Base-by-base conservation (phyloP, 2,113 vertebrate species). In the Rhinoderma darwinii region DNA sequence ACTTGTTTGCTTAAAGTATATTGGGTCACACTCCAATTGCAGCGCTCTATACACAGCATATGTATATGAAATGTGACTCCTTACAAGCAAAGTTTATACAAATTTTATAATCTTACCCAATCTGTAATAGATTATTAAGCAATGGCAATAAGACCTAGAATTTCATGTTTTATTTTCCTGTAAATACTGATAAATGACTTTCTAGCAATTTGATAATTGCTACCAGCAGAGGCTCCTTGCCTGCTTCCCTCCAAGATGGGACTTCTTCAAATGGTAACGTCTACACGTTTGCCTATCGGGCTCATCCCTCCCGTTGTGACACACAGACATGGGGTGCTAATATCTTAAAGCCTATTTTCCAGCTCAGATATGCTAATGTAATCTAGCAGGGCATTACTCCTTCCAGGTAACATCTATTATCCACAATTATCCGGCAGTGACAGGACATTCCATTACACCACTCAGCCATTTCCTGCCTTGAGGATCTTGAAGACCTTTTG, bases 201-300 rank as follows among this genome's bases (percentile, higher is more conserved):
- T 91, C 93, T 94, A 95, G 93, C 89, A 94, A 89, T 90, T 91
- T 92, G 92, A 92, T 94, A 95, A 94, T 95, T 92, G 88, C 92
- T 92, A 93, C 59, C 93, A 94, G 94, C 91, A 93, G 91, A 90
- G 54, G 20, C 11, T 5, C 5, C 25, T 1, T 27, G 43, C 47
- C 61, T 63, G 37, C 61, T 14, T 15, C 14, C 80, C 84, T 88
- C 66, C 41, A 22, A 74, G 32, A 88, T 70, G 68, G 32, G 22
- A 39, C 27, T n/a, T 35, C 88, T 47, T 56, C 12, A 12, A 7
- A 81, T 61, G 54, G 35, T 56, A n/a, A 37, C 41, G 0, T 0
- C 72, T 18, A 50, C 37, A 20, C 75, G 59, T 51, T 88, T 82
- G 82, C 39, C 47, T 77, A 68, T 2, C 84, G 8, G 77, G 61